These are phyloP conservation scores for Poeciliopsis occidentalis DNA, from an alignment of 2,113 vertebrate genomes.

Conservation along the genomic window DNA sequence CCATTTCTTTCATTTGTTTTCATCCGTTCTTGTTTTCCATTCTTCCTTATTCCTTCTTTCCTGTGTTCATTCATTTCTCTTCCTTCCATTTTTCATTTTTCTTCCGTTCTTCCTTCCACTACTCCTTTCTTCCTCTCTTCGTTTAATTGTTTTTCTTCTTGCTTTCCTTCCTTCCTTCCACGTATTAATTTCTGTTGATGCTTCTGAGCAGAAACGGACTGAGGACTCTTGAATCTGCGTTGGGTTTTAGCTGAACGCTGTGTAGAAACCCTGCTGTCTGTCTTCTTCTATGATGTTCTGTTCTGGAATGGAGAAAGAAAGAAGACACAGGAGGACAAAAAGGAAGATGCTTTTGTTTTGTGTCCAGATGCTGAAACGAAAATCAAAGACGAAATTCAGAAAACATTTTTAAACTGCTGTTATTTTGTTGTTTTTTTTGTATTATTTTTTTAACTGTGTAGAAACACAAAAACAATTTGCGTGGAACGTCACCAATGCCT, in stretches of 20 bases:
- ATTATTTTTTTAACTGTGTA: slow-evolving; percentile 34
- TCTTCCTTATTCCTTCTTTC: too few relatives aligned
- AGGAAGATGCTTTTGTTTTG: background rate
- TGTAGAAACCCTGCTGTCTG: slow-evolving; percentile 7
- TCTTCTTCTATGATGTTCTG: slow-evolving; percentile 81
- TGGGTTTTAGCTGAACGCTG: background rate
- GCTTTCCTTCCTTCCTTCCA: too few relatives aligned
- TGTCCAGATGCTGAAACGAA: too few relatives aligned
- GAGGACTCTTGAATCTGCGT: background rate
- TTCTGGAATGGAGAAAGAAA: slow-evolving; percentile 75
- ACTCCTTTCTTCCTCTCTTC: too few relatives aligned
- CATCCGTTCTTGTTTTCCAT: too few relatives aligned
- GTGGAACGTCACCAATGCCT: slow-evolving; percentile 77
- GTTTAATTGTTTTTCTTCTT: too few relatives aligned
- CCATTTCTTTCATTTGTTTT: too few relatives aligned
- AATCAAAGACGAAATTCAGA: slow-evolving; percentile 14
- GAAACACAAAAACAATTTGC: slow-evolving; percentile 57
- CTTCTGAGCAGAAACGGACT: too few relatives aligned
- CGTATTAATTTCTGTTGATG: too few relatives aligned
- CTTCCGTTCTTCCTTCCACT: too few relatives aligned
- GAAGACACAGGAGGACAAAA: slow-evolving; percentile 39
- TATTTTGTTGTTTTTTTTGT: background rate
- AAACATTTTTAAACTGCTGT: slow-evolving; percentile 47
- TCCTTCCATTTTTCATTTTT: too few relatives aligned
- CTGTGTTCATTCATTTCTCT: too few relatives aligned